phyloP scores from a whole-genome alignment of 92 coral and sea anemone genomes.

The Palythoa caribaeorum region DNA sequence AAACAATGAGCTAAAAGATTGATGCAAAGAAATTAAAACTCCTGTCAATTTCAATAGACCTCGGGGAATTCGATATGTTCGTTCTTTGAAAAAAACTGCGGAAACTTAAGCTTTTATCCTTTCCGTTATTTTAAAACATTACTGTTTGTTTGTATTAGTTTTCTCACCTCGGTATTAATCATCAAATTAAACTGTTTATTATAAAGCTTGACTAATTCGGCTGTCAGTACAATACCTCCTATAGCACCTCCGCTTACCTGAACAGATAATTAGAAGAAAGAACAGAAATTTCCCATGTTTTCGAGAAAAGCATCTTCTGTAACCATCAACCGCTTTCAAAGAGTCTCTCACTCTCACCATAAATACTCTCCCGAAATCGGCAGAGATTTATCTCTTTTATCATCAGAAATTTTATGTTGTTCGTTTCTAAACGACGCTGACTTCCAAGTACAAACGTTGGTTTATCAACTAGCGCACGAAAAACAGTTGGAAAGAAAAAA shows the following conservation, averaged over 20 bases:
- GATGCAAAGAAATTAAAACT: too few species aligned
- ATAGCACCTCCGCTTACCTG: slow-evolving; percentile 10
- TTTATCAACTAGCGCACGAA: background rate
- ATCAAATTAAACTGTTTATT: background rate
- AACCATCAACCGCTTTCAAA: slow-evolving; percentile 30
- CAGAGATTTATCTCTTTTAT: slow-evolving; percentile 24
- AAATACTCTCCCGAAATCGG: slow-evolving; percentile 36
- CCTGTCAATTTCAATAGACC: too few species aligned
- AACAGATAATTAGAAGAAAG: slow-evolving; percentile 18
- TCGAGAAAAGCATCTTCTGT: slow-evolving; percentile 16
- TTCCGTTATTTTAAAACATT: background rate
- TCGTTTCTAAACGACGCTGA: background rate
- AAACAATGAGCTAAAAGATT: too few species aligned
- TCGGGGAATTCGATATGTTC: too few species aligned
- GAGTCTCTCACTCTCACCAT: slow-evolving; percentile 47
- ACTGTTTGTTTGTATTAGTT: background rate
- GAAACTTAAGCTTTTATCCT: too few species aligned
- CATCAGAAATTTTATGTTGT: slow-evolving; percentile 27
- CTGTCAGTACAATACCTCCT: background rate
- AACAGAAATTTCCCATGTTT: background rate
- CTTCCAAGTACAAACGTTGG: background rate
- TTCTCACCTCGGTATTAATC: background rate
- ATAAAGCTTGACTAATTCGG: background rate
- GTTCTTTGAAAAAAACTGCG: too few species aligned
- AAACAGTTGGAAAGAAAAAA: background rate